Evolutionary conservation across 2,888 invertebrate species (phyloP).

Genomic region (Melieria crassipennis): DNA sequence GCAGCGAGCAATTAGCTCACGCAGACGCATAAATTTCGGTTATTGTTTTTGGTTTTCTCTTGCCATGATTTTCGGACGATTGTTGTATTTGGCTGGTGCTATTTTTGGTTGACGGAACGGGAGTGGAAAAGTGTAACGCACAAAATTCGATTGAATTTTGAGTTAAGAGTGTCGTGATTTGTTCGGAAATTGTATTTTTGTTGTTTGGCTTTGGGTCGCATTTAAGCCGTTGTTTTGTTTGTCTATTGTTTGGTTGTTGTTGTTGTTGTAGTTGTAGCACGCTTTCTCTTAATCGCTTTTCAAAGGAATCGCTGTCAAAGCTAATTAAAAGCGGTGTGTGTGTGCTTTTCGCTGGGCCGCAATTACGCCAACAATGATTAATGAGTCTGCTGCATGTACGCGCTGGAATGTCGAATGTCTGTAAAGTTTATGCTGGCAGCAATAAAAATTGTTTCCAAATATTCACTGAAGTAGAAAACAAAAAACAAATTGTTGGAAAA

Average conservation of each 20-base stretch:
- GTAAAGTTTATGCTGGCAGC: not conserved
- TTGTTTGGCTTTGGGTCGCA: not conserved
- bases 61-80: not conserved
- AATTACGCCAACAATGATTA: not conserved
- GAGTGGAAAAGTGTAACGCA: not conserved
- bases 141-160: conserved; percentile 1
- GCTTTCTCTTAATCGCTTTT: too few relatives aligned
- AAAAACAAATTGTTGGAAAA: not conserved
- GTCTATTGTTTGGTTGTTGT: too few relatives aligned
- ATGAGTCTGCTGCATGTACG: not conserved
- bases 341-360: too few relatives aligned
- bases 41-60: conserved; percentile 19
- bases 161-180: conserved; percentile 3
- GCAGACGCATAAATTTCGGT: conserved; percentile 19
- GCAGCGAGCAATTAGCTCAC: conserved; percentile 24
- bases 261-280: too few relatives aligned
- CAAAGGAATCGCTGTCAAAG: not conserved
- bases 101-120: not conserved
- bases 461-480: not conserved
- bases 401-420: too few relatives aligned
- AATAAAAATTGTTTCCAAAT: not conserved
- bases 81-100: not conserved
- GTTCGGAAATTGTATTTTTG: not conserved
- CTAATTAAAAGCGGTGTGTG: not conserved
- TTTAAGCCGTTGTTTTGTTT: too few relatives aligned